Base-by-base conservation (phyloP, 2,113 vertebrate genomes). In the Phocoena phocoena region DNA sequence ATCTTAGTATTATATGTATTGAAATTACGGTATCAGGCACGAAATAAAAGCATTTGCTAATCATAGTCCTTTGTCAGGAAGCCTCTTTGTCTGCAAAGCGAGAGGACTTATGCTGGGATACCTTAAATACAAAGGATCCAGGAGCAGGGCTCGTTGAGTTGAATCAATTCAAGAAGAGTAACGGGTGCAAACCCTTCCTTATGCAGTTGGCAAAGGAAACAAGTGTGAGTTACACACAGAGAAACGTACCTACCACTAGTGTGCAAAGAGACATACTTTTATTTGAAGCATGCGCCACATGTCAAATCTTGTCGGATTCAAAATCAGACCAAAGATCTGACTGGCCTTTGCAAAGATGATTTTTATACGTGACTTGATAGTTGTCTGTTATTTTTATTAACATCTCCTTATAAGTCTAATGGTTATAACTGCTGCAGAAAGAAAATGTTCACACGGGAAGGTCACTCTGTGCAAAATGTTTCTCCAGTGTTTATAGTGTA, bases 101-200 rank as follows among this genome's bases (percentile, higher is more conserved):
- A 74, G 60, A 82, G 38, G 62, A 85, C 15, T 70, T 55, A 17
- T 0, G 47, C 33, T 73, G 62, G 58, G 5, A 21, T 67, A 50
- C 89, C 65, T 88, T 71, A 36, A 70, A n/a, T 70, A 81, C 77
- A 70, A 13, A 44, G 31, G 23, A n/a, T 13, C 2, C 33, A 21
- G 6, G 70, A 70, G 25, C 41, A 31, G 50, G 33, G 14, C 23
- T 84, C 25, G 17, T 21, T 47, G 71, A 85, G 36, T 7, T 44
- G 26, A 60, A 80, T 62, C 20, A 74, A 80, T 50, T 95, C 76
- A 63, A 83, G 88, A 55, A 71, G 65, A 96, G 65, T 55, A 96
- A 77, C 73, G 90, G 94, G 86, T 97, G 79, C 90, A 92, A 80
- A 88, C 67, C 90, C 63, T 88, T 92, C 74, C 82, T 85, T 95